These are phyloP conservation scores for Helogale parvula DNA, from an alignment of 2,113 vertebrate genomes.

Conservation along the genomic window DNA sequence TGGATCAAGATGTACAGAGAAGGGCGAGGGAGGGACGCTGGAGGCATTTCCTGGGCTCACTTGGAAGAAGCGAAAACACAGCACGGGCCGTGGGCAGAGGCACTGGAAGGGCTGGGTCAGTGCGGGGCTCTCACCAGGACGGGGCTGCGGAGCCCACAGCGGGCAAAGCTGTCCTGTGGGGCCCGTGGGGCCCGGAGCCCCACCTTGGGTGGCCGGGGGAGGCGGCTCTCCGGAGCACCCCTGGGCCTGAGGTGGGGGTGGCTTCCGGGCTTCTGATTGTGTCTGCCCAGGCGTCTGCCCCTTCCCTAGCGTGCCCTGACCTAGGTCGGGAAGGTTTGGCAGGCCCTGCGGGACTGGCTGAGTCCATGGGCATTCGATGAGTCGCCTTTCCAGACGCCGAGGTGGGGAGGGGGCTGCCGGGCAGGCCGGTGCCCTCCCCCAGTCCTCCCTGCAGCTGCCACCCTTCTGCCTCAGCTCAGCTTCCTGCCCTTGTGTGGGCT, in stretches of 20 bases:
- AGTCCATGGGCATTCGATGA: accelerated
- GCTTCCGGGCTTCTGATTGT: neutral
- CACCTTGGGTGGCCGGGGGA: neutral
- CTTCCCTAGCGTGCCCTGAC: neutral
- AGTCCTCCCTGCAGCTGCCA: neutral
- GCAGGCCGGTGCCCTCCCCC: accelerated
- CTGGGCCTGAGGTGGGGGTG: neutral
- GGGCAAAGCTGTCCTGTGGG: accelerated
- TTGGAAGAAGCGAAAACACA: neutral
- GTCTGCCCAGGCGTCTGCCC: neutral
- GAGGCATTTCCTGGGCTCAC: neutral
- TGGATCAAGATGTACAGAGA: neutral
- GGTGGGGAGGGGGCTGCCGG: neutral
- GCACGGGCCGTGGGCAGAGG: neutral
- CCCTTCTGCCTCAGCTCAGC: neutral
- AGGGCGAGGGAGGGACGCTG: neutral
- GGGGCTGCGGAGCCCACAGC: neutral
- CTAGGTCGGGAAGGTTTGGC: too few relatives aligned
- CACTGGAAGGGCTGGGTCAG: neutral
- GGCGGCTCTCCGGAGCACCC: accelerated
- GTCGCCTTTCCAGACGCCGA: neutral
- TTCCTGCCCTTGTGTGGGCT: accelerated
- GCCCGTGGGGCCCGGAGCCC: neutral
- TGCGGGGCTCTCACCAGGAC: neutral
- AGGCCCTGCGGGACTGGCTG: neutral